These are phyloP conservation scores for Microtus californicus DNA, from an alignment of 2,797 vertebrate species.

Conservation along the genomic window DNA sequence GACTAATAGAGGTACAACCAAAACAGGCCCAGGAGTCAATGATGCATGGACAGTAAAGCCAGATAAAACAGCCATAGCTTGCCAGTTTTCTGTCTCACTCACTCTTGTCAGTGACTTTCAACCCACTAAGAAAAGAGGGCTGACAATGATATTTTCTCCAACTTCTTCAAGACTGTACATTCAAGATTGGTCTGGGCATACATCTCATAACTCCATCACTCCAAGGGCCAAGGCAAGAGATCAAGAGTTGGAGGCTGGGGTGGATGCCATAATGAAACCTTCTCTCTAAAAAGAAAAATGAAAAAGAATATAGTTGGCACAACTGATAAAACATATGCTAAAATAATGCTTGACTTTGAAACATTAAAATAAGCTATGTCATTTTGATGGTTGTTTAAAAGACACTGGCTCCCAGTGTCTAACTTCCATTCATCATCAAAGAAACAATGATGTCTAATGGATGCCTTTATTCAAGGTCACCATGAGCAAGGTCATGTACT, in stretches of 20 bases:
- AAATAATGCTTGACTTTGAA: background rate
- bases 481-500: fast-evolving
- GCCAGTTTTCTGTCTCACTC: background rate
- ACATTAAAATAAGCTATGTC: slow-evolving; percentile 35
- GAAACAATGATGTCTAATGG: background rate
- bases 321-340: background rate
- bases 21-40: background rate
- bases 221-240: background rate
- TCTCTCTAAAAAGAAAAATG: background rate
- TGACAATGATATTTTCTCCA: background rate
- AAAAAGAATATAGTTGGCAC: background rate
- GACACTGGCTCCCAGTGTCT: background rate
- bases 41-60: background rate
- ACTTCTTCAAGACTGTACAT: slow-evolving; percentile 28
- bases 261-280: background rate
- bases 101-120: background rate
- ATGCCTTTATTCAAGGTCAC: background rate
- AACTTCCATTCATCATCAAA: slow-evolving; percentile 3
- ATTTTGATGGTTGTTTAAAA: background rate
- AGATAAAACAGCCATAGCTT: background rate
- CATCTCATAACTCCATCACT: background rate
- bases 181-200: background rate
- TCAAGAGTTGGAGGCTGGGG: background rate
- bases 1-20: background rate
- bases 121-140: background rate